Conservation (phyloP, 2,888 invertebrate genomes). For the Sesamia inferens region DNA sequence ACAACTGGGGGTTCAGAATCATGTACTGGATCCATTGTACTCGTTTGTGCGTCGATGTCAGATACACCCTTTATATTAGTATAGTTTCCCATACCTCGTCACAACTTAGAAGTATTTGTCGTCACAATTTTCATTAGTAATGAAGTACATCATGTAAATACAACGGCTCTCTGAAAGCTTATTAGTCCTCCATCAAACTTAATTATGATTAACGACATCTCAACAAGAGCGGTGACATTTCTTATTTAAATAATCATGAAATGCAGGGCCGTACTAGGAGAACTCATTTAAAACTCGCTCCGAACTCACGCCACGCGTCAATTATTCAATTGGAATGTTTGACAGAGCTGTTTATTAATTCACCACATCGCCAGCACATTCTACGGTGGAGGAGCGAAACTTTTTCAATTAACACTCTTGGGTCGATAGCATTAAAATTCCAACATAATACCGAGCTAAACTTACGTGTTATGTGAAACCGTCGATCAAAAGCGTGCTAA, state of each 20-base stretch:
- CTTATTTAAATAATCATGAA: constrained; percentile 62
- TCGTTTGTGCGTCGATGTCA: too few species aligned
- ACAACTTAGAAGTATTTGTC: background rate
- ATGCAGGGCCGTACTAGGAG: constrained; percentile 60
- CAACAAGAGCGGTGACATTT: constrained; percentile 46
- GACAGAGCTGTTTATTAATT: constrained; percentile 82
- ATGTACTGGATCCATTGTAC: too few species aligned
- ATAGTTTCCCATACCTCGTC: too few species aligned
- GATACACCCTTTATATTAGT: too few species aligned
- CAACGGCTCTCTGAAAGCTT: constrained; percentile 13
- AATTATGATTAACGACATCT: constrained; percentile 43
- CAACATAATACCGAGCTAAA: constrained; percentile 76
- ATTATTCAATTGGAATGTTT: constrained; percentile 81
- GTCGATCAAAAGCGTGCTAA: constrained; percentile 65
- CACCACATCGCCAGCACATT: constrained; percentile 80
- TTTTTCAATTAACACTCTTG: constrained; percentile 87
- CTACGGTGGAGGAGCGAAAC: constrained; percentile 74
- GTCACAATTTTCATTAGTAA: background rate
- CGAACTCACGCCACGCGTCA: constrained; percentile 71
- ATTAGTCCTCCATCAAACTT: constrained; percentile 33
- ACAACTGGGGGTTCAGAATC: too few species aligned
- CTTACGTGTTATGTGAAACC: constrained; percentile 68
- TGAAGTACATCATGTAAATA: constrained; percentile 3
- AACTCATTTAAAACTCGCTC: constrained; percentile 74
- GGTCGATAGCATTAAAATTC: constrained; percentile 85